phyloP scores from a whole-genome alignment of 2,888 invertebrate species.

The Boloria euphrosyne region DNA sequence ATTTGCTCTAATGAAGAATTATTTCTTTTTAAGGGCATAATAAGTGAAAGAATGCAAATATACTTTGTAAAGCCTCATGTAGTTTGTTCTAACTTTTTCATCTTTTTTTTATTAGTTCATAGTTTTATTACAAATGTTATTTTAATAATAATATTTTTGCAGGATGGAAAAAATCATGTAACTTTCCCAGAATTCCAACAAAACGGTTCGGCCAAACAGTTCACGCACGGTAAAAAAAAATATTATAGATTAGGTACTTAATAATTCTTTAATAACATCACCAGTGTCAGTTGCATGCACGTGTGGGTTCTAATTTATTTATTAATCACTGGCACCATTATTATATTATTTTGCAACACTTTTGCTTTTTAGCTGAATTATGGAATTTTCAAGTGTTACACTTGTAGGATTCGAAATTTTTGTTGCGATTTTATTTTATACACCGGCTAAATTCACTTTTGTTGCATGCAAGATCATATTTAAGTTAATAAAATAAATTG shows the following conservation, averaged over 20 bases:
- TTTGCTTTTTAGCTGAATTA: slow-evolving; percentile 21
- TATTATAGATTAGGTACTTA: slow-evolving; percentile 86
- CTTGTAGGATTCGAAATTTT: background rate
- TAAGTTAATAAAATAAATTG: slow-evolving; percentile 1
- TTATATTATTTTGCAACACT: slow-evolving; percentile 36
- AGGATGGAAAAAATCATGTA: slow-evolving; percentile 95
- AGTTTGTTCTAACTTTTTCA: no score
- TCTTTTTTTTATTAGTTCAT: no score
- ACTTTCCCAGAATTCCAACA: slow-evolving; percentile 95
- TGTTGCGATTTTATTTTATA: background rate
- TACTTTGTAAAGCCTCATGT: no score
- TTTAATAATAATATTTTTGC: slow-evolving; percentile 46
- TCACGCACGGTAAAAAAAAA: slow-evolving; percentile 92
- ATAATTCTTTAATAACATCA: slow-evolving; percentile 74
- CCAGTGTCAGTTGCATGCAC: slow-evolving; percentile 81
- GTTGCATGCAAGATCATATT: slow-evolving; percentile 23
- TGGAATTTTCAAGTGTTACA: slow-evolving; percentile 1
- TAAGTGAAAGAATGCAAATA: background rate
- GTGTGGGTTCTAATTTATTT: slow-evolving; percentile 69
- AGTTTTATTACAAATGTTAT: no score
- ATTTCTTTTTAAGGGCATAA: no score
- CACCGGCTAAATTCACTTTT: slow-evolving; percentile 25
- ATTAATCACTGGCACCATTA: slow-evolving; percentile 38
- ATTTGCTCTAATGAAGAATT: no score
- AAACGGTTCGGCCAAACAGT: slow-evolving; percentile 93